Evolutionary conservation across 2,113 vertebrate species (phyloP), one percentile per base, ranked within the genome.

Genomic region (Gallinago media): DNA sequence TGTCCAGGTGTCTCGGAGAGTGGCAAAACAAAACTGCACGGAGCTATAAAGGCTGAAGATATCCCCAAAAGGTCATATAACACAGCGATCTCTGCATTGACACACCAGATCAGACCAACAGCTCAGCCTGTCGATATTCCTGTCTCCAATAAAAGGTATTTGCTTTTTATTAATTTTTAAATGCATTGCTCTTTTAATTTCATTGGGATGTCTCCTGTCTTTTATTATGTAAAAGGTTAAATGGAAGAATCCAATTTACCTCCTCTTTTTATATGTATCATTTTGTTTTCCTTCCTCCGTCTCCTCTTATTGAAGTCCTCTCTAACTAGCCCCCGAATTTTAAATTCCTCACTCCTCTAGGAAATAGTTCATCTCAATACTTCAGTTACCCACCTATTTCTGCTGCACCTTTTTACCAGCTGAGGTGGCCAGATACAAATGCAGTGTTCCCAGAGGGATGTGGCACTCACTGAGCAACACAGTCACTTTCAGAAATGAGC

Each of bases 181-280:
- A 83, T 0, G 5, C 85, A 93, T 73, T 72, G 42, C 74, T 92
- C 38, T 92, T 94, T 83, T 94, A 93, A 95, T 97, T 86, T 90
- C 55, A 93, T 95, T 92, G 46, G 23, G 59, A 83, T 86, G 82
- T 86, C 93, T 95, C 74, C 93, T 88, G 96, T 74, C 94, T 96
- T 97, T 96, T 93, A 94, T 96, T 94, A 93, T 90, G 38, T 84
- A 93, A 93, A 96, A 96, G 90, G 92, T 95, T 95, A 96, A 96
- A 84, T 63, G 40, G 38, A 80, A 83, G 65, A 94, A 97, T 93
- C 82, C 38, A 94, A 90, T 97, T 92, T 96, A 47, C 90, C 78
- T 67, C 42, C 42, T 92, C 46, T 80, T 94, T 91, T 84, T 75
- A 55, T 61, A 54, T 12, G 71, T 25, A 93, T 89, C 78, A 70